Evolutionary conservation across 2,888 invertebrate species (phyloP).

Genomic region (Rosalia funebris): DNA sequence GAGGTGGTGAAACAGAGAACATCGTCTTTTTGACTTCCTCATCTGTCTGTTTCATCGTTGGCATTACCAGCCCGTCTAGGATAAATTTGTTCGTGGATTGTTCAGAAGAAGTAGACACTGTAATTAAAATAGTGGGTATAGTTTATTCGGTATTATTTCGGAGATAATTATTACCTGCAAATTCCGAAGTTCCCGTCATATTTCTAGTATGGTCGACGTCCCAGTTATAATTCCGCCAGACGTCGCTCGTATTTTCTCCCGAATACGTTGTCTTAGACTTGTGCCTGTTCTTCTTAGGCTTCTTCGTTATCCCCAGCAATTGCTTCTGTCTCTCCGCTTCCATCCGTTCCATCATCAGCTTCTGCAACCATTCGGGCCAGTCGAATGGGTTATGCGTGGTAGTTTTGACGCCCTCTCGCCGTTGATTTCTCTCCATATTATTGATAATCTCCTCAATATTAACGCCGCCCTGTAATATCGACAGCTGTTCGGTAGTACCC

Average conservation of each 20-base stretch:
- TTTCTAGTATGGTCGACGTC: constrained; percentile 19
- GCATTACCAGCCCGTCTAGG: neutral
- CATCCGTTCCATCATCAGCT: neutral
- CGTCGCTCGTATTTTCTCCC: neutral
- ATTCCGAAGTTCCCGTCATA: too few relatives aligned
- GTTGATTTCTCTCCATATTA: too few relatives aligned
- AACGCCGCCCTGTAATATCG: too few relatives aligned
- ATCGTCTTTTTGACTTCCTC: neutral
- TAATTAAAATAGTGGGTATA: neutral
- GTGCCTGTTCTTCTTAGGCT: neutral
- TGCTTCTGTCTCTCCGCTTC: neutral
- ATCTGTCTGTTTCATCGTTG: neutral
- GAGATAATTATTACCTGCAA: too few relatives aligned
- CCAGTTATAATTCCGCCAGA: constrained; percentile 15
- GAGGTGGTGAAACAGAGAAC: too few relatives aligned
- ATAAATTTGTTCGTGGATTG: neutral
- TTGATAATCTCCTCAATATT: too few relatives aligned
- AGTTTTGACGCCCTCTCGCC: neutral
- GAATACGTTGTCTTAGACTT: neutral
- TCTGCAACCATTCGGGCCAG: neutral
- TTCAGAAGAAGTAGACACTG: neutral
- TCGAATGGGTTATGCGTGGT: neutral
- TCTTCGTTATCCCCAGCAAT: neutral
- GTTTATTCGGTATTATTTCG: too few relatives aligned
- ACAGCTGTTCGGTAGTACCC: too few relatives aligned